Conservation (phyloP, 1,140 invertebrate genomes). For the Delia radicum region DNA sequence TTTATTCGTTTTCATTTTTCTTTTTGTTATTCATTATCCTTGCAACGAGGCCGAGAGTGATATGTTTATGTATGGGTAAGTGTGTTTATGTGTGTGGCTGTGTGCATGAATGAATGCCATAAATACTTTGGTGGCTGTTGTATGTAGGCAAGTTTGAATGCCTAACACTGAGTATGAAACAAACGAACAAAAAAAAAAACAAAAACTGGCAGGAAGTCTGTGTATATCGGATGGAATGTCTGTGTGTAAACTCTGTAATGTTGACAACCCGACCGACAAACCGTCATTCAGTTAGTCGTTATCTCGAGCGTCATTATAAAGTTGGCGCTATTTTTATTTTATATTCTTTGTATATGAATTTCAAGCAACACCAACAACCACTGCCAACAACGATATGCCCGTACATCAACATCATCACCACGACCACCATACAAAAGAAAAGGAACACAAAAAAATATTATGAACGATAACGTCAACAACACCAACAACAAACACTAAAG, state of each 20-base stretch:
- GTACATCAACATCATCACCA: background rate
- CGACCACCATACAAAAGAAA: background rate
- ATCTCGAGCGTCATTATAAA: slow-evolving; percentile 1
- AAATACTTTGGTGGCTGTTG: background rate
- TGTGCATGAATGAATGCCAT: slow-evolving; percentile 2
- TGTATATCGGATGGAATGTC: background rate
- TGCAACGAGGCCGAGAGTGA: slow-evolving; percentile 14
- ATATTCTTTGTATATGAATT: background rate
- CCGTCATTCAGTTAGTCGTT: background rate
- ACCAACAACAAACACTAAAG: background rate
- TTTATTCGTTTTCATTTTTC: background rate
- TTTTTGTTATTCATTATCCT: slow-evolving; percentile 17
- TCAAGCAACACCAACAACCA: background rate
- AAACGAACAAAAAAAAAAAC: background rate
- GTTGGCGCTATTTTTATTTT: slow-evolving; percentile 2
- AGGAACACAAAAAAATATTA: background rate
- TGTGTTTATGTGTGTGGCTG: background rate
- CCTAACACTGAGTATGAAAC: background rate
- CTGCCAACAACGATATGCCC: background rate
- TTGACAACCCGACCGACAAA: background rate
- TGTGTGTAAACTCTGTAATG: background rate
- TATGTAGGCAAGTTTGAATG: background rate
- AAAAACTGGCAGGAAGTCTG: slow-evolving; percentile 4
- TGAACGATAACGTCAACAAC: slow-evolving; percentile 11
- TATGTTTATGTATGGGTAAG: background rate